Base-by-base conservation (phyloP, 2,113 vertebrate genomes). In the Alethe diademata region DNA sequence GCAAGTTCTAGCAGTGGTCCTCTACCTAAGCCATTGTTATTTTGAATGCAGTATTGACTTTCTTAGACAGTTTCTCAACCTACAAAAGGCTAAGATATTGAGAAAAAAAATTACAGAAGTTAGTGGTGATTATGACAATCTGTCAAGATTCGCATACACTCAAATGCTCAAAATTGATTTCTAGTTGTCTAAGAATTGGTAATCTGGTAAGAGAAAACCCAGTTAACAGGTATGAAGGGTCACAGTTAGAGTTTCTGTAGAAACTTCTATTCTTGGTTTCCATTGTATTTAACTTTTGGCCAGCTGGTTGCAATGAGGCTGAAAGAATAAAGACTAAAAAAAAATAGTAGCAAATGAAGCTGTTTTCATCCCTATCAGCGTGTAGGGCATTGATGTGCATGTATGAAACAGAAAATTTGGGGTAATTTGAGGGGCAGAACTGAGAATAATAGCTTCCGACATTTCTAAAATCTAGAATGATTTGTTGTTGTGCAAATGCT, bases 401-500 rank as follows among this genome's bases (percentile, higher is more conserved):
- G 56, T 62, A 80, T 8, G 36, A 84, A 95, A 79, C 35, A 80
- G 64, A 91, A 65, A 64, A 88, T 91, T 62, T 83, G 56, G 81
- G 51, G 78, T 93, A 95, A 92, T 88, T 86, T 80, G 42, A 92
- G 82, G 92, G 64, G 38, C 88, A 97, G 65, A 91, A 86, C 51
- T 92, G 78, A 95, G 40, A 81, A 81, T 90, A 96, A 93, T 83
- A 70, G 60, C 25, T 94, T 93, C 38, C 76, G 92, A 90, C 64
- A 80, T 86, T 88, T 83, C 90, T 70, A 74, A 96, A 94, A 79
- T 79, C 47, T 86, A 73, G 72, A 90, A 73, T 82, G 58, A 73
- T 88, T 94, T 94, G 18, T 70, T 95, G 87, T 90, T 94, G 94
- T 93, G 42, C 80, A 96, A 93, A 86, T 88, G 78, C 71, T 93